Conservation (phyloP, 2,113 vertebrate genomes). For the Brienomyrus longianalis region DNA sequence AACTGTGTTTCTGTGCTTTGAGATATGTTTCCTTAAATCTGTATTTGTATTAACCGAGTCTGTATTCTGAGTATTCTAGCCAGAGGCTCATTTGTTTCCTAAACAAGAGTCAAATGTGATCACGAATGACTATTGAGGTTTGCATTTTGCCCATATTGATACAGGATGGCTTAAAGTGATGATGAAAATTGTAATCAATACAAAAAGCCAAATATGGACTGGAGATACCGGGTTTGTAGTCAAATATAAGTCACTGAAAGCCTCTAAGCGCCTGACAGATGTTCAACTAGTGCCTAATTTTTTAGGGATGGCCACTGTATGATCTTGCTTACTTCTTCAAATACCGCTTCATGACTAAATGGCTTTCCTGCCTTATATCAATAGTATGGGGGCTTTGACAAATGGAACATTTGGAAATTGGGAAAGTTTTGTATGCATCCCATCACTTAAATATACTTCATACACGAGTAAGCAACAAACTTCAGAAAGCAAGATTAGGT, state of each 20-base stretch:
- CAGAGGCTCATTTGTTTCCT: neutral
- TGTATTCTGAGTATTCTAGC: neutral
- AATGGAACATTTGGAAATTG: neutral
- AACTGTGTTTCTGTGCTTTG: neutral
- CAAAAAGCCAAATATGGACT: neutral
- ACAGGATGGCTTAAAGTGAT: neutral
- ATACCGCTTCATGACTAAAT: neutral
- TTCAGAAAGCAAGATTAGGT: neutral
- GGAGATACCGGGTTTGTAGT: neutral
- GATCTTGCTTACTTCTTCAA: neutral
- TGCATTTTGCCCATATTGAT: no score
- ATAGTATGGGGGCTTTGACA: neutral
- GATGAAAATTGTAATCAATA: neutral
- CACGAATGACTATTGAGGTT: neutral
- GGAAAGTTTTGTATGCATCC: neutral
- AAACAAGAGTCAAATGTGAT: neutral
- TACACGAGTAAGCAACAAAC: neutral
- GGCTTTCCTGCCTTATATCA: neutral
- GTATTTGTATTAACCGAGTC: neutral
- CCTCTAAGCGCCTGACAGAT: neutral
- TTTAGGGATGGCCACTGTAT: neutral
- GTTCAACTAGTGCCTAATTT: neutral
- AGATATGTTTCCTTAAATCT: neutral
- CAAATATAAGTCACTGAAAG: neutral
- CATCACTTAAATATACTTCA: neutral